Evolutionary conservation across 2,113 vertebrate genomes (phyloP), one percentile per base, ranked within the genome.

Genomic region (Toxotes jaculatrix): DNA sequence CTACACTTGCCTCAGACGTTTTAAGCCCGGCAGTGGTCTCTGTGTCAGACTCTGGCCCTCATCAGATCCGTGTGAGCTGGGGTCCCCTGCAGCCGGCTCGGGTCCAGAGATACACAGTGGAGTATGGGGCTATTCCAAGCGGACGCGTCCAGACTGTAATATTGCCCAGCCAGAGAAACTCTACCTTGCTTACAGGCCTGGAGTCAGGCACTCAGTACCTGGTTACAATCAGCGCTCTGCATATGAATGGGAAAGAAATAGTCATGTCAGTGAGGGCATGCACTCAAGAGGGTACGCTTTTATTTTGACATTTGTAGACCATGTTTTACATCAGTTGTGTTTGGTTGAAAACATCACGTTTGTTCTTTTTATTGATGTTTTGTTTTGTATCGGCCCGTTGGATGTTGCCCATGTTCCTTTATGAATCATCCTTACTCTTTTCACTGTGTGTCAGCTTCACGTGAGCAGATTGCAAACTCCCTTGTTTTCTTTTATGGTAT

Each of bases 191-290:
- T 84, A 94, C 94, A 1, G 92, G 94, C 1, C 94, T 98, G 84
- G 79, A 94, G 3, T 93, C 96, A 0, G 94, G 92, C 65, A 96
- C 95, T 2, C 91, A 95, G 85, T 98, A 98, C 82, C 91, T 98
- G 86, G 95, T 98, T 79, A 98, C 97, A 0, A 96, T 98, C 82
- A 96, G 93, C 0, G 97, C 97, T 0, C 21, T 95, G 79, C 94
- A 97, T 49, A 91, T 71, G 5, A 95, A 95, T 0, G 97, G 97
- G 17, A 93, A 86, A 62, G 94, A 97, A 89, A 95, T 85, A 57
- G 95, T 96, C 3, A 92, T 98, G 79, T 98, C 98, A 0, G 95
- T 96, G 21, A 97, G 92, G 70, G 96, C 96, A 0, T 98, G 97
- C 93, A 99, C 98, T 1, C 92, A 93, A 32, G 91, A 95, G 23